Conservation (phyloP, 2,797 vertebrate species). For the Pseudomugil tenellus region DNA sequence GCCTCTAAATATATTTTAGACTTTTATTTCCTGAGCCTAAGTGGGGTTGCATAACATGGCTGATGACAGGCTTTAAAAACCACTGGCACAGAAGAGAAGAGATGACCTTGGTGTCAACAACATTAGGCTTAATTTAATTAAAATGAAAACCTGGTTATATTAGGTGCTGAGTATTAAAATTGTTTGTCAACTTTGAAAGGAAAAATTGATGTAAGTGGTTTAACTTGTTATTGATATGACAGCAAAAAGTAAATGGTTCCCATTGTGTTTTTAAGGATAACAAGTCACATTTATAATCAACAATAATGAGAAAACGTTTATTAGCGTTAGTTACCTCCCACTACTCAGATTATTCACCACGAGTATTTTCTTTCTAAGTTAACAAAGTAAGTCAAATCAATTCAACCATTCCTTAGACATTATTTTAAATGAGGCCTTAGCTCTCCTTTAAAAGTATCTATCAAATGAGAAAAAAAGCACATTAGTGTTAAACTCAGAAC, state of each 20-base stretch:
- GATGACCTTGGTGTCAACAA: slow-evolving; percentile 31
- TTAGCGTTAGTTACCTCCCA: slow-evolving; percentile 50
- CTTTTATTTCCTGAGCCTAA: slow-evolving; percentile 32
- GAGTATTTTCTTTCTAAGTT: slow-evolving; percentile 29
- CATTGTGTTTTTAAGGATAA: slow-evolving; percentile 39
- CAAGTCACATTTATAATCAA: slow-evolving; percentile 51
- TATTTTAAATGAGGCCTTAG: slow-evolving; percentile 41
- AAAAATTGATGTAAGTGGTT: slow-evolving; percentile 11
- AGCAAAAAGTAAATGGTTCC: slow-evolving; percentile 29
- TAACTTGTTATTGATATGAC: slow-evolving; percentile 26
- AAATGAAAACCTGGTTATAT: not conserved
- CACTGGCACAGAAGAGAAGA: slow-evolving; percentile 15
- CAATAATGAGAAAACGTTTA: slow-evolving; percentile 42
- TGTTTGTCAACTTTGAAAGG: slow-evolving; percentile 4
- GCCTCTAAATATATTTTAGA: slow-evolving; percentile 4
- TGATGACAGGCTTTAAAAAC: slow-evolving; percentile 25
- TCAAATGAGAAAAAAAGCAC: slow-evolving; percentile 37
- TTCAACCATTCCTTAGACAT: slow-evolving; percentile 44
- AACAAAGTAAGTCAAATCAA: slow-evolving; percentile 42
- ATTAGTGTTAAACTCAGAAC: slow-evolving; percentile 47
- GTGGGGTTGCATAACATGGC: slow-evolving; percentile 42
- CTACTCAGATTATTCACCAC: slow-evolving; percentile 54
- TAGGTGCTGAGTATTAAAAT: not conserved
- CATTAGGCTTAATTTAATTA: slow-evolving; percentile 35
- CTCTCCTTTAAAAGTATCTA: slow-evolving; percentile 23